Evolutionary conservation across 2,113 vertebrate genomes (phyloP).

Genomic region (Notothenia coriiceps): DNA sequence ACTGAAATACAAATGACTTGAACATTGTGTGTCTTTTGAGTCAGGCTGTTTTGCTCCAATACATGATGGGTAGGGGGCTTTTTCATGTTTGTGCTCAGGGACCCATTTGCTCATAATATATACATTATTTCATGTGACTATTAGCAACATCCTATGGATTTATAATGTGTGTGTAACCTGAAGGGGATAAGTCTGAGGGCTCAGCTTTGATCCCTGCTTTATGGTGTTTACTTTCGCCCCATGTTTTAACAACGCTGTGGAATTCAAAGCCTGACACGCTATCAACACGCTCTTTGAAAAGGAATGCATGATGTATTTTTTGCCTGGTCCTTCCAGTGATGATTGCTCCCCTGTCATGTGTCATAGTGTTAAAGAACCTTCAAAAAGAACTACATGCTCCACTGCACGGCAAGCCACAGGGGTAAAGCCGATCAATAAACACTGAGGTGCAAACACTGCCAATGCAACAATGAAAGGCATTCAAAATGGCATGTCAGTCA

Average conservation of each 20-base stretch:
- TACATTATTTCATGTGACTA: background rate
- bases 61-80: background rate
- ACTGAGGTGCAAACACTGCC: slow-evolving; percentile 7
- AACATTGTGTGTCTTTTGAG: background rate
- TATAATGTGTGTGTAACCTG: background rate
- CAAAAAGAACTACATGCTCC: slow-evolving; percentile 32
- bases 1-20: background rate
- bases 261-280: slow-evolving; percentile 32
- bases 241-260: background rate
- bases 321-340: slow-evolving; percentile 65
- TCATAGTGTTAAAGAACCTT: slow-evolving; percentile 31
- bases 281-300: slow-evolving; percentile 43
- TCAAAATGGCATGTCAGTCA: background rate
- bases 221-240: slow-evolving; percentile 37
- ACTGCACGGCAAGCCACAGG: slow-evolving; percentile 1
- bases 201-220: slow-evolving; percentile 24
- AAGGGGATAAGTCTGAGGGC: background rate
- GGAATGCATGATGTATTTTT: slow-evolving; percentile 69
- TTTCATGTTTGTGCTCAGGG: background rate
- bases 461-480: background rate
- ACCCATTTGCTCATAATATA: background rate
- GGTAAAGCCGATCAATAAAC: slow-evolving; percentile 20
- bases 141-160: slow-evolving; percentile 3
- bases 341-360: slow-evolving; percentile 64
- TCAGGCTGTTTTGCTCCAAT: background rate